Base-by-base conservation (phyloP, 2,888 invertebrate genomes). In the Mesorhabditis belari region DNA sequence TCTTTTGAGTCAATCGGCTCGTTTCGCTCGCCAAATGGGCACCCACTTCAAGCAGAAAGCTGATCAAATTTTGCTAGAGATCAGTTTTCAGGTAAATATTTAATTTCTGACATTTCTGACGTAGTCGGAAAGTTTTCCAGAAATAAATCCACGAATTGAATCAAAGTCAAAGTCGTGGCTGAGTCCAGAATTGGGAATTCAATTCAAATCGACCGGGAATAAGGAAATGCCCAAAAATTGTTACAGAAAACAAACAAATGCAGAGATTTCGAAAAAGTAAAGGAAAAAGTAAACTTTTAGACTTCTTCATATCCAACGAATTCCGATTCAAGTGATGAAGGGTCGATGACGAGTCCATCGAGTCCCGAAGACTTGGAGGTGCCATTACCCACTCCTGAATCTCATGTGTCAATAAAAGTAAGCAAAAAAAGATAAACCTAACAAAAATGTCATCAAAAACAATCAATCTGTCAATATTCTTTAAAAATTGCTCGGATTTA, bases 281-380 rank as follows among this genome's bases (percentile, higher is more conserved):
- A n/a, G n/a, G n/a, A n/a, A n/a, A n/a, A n/a, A n/a, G n/a, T n/a
- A n/a, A n/a, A n/a, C 26, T 51, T 49, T 66, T 77, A 77, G 77
- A 78, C 78, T 17, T 77, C 78, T 35, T 77, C 78, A 3, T 79
- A 68, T 64, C 77, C 78, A 1, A 77, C 79, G 3, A 63, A 67
- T 24, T 71, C 73, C 3, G 70, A 74, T 35, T 73, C 73, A 12
- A 69, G 73, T 5, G 71, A 70, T 29, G 73, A 72, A 35, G 67
- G 67, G 21, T 71, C 71, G 25, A 67, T 66, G 29, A 62, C 66
- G 44, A 35, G 44, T 50, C 21, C 51, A 23, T 21, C 51, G 12
- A n/a, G 19, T 9, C 51, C 51, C 12, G 12, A 50, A 35, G 44
- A 35, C n/a, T 35, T 35, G n/a, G 44, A 35, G 12, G 44, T 35